Evolutionary conservation across 2,113 vertebrate species (phyloP).

Genomic region (Lagenorhynchus albirostris): DNA sequence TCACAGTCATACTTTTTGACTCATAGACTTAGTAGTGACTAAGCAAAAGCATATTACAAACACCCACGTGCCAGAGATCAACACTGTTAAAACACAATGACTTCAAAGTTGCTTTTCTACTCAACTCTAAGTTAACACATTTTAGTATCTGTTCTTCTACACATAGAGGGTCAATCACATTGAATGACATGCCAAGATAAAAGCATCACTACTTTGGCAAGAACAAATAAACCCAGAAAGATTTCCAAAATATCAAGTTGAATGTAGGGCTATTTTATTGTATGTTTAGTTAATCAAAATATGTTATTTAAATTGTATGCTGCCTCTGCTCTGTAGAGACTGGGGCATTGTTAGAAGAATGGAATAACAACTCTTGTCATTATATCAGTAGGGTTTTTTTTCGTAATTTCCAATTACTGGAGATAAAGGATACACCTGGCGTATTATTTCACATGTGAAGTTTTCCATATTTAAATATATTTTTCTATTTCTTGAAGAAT

Average conservation of each 20-base stretch:
- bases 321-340: background rate
- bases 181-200: slow-evolving; percentile 12
- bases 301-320: slow-evolving; percentile 37
- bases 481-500: slow-evolving; percentile 41
- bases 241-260: background rate
- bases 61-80: background rate
- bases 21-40: background rate
- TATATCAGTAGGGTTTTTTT: background rate
- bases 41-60: background rate
- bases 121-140: background rate
- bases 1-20: background rate
- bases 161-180: background rate
- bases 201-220: background rate
- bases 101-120: background rate
- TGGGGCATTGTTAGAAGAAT: background rate
- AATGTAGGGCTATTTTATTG: background rate
- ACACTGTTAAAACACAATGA: background rate
- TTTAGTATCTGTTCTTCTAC: background rate
- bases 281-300: slow-evolving; percentile 53
- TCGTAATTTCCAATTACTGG: background rate
- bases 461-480: slow-evolving; percentile 38
- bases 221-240: background rate
- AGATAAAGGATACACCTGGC: slow-evolving; percentile 51
- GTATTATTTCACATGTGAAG: background rate
- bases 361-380: slow-evolving; percentile 47